phyloP scores from a whole-genome alignment of 2,113 vertebrate species.

The Isichthys henryi region DNA sequence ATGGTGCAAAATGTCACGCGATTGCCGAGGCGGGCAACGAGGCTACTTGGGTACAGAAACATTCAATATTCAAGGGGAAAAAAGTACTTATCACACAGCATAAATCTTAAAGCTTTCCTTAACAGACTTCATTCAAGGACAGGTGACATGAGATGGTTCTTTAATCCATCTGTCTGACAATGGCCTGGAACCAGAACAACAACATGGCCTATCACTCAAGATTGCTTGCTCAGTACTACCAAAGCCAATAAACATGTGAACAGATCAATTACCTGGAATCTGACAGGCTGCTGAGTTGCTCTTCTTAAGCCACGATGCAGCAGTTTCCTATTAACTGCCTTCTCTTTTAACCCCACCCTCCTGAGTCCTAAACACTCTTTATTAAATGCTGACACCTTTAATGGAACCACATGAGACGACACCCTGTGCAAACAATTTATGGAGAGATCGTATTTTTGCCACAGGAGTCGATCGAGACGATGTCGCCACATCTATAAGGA shows the following conservation, averaged over 20 bases:
- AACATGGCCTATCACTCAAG: constrained; percentile 4
- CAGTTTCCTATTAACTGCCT: constrained; percentile 6
- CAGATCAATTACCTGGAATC: constrained; percentile 14
- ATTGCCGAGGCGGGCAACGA: not conserved
- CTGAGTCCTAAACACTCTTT: not conserved
- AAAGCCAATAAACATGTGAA: not conserved
- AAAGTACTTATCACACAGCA: not conserved
- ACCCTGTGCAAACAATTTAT: not conserved
- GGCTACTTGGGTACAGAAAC: not conserved
- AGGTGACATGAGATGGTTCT: not conserved
- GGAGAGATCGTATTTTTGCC: not conserved
- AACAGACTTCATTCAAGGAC: not conserved
- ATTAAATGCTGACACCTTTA: not conserved
- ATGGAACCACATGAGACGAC: not conserved
- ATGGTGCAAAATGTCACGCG: not conserved
- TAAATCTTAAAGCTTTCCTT: not conserved
- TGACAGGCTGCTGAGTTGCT: constrained; percentile 1
- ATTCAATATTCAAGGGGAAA: not conserved
- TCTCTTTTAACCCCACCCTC: not conserved
- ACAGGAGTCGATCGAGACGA: not conserved
- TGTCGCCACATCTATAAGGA: not conserved
- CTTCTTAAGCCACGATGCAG: not conserved
- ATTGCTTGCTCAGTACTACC: not conserved
- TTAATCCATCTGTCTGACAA: not conserved
- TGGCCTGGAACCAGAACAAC: not conserved